Evolutionary conservation across 2,113 vertebrate genomes (phyloP), one percentile per base, ranked within the genome.

Genomic region (Hiodon alosoides): DNA sequence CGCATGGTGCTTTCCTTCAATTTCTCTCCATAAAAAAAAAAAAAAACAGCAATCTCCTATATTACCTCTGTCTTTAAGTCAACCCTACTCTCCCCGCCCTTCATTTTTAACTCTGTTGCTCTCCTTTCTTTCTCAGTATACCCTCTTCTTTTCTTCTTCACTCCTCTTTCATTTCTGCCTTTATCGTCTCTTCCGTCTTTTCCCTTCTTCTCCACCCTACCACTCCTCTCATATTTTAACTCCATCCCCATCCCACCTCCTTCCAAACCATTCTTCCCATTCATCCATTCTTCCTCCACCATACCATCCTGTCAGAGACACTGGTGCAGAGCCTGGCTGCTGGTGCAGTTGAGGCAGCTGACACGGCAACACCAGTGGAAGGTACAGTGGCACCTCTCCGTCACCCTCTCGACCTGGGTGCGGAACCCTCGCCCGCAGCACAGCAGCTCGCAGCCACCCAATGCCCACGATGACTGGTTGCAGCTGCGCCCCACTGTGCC

Each of bases 281-380:
- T 58, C 14, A 52, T 60, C 67, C 6, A 50, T 5, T 6, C n/a
- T 5, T 58, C 62, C 17, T 54, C 62, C 61, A 6, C 17, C 47
- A 9, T 31, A 31, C 31, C 31, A 31, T 31, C 59, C 46, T n/a
- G 51, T 97, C 94, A 99, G 86, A 98, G 89, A 83, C 97, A 99
- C 88, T 99, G 95, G 73, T 99, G 96, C 82, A 95, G 86, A 2
- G 94, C 91, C 79, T 94, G 93, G 13, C 94, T 95, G 82, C 94
- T 96, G 83, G 96, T 98, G 89, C 97, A 99, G 89, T 98, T 99
- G 84, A 97, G 92, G 87, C 97, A 99, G 91, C 95, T 98, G 88
- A 99, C 97, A 17, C 98, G 96, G 88, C 97, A 99, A 90, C 97
- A 99, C 97, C 96, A 99, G 85, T 99, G 97, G 85, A 98, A 99